Evolutionary conservation across 2,888 invertebrate species (phyloP), one percentile per base, ranked within the genome.

Genomic region (Cecidostiba fungosa): DNA sequence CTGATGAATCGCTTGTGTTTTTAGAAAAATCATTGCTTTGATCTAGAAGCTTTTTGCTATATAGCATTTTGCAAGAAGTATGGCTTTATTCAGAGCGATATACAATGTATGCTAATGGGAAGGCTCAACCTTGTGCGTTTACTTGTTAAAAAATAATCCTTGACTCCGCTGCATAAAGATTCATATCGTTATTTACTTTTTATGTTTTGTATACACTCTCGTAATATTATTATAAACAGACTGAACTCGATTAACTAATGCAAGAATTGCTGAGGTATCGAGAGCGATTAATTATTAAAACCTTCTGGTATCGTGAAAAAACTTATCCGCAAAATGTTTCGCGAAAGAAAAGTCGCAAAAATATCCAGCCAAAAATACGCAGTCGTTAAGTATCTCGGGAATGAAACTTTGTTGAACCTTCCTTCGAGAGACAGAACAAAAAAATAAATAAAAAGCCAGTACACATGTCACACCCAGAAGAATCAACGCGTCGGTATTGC

Each of bases 81-180:
- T 54, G 54, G n/a, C 54, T 54, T 54, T 54, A 43, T 43, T 43
- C 43, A 36, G 16, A 50, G 19, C 14, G 50, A 16, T 16, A 50
- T 50, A 54, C 54, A n/a, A 54, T 50, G 74, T 29, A 74, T 32
- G 74, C 6, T 26, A 50, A 50, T 74, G 47, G 47, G 43, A n/a
- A 54, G 32, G 2, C 32, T 1, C 76, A 76, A 8, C n/a, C 76
- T 76, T 54, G 76, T n/a, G n/a, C 5, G 19, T 32, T 26, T n/a
- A 50, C 26, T 29, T 29, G 50, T 32, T 26, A 16, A n/a, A 54
- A 32, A 54, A 4, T n/a, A 10, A 76, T 76, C 76, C 47, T 77
- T 39, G 66, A 66, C 43, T 29, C 16, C 19, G 5, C n/a, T 54
- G 54, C n/a, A 54, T 54, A n/a, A 54, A 54, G 6, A 54, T 54